A percentile compares a stretch with the other conserved stretches of the same genome.
phyloP scores from a whole-genome alignment of 2,113 vertebrate species.

The Festucalex cinctus region DNA sequence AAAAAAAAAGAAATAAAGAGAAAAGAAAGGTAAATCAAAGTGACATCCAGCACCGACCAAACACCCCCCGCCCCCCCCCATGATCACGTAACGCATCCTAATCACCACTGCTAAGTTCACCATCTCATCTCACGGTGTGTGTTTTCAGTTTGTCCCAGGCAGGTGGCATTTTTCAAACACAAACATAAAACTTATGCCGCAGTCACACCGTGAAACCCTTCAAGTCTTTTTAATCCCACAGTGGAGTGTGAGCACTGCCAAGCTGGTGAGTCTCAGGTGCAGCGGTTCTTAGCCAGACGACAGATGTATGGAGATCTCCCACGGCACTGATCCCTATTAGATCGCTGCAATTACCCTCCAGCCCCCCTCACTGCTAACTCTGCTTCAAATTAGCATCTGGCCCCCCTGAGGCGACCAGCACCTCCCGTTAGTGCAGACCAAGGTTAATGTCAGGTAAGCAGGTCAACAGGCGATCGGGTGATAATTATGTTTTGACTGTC shows the following conservation, averaged over 20 bases:
- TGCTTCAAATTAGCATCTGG: conserved; percentile 69
- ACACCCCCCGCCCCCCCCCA: no score
- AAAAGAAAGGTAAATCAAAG: no score
- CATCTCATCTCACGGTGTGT: neutral
- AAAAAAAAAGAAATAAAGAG: no score
- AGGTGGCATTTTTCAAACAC: neutral
- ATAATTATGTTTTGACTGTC: conserved; percentile 72
- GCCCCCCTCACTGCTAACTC: conserved; percentile 42
- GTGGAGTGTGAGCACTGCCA: conserved; percentile 44
- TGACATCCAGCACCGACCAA: no score
- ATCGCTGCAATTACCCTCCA: conserved; percentile 58
- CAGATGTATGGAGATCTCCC: conserved; percentile 64
- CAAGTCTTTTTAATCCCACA: conserved; percentile 45
- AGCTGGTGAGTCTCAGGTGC: conserved; percentile 64
- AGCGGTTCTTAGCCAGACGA: conserved; percentile 56
- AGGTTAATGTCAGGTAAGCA: conserved; percentile 73
- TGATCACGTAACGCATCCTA: no score
- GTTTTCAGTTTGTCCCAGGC: neutral
- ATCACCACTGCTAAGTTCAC: no score
- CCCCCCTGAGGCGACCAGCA: conserved; percentile 44
- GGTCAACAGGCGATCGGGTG: conserved; percentile 49
- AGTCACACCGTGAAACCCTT: conserved; percentile 44
- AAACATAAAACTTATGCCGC: conserved; percentile 28
- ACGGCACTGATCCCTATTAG: conserved; percentile 69
- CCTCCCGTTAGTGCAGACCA: conserved; percentile 59